phyloP scores from a whole-genome alignment of 2,888 invertebrate genomes.

The Nomada fucata region DNA sequence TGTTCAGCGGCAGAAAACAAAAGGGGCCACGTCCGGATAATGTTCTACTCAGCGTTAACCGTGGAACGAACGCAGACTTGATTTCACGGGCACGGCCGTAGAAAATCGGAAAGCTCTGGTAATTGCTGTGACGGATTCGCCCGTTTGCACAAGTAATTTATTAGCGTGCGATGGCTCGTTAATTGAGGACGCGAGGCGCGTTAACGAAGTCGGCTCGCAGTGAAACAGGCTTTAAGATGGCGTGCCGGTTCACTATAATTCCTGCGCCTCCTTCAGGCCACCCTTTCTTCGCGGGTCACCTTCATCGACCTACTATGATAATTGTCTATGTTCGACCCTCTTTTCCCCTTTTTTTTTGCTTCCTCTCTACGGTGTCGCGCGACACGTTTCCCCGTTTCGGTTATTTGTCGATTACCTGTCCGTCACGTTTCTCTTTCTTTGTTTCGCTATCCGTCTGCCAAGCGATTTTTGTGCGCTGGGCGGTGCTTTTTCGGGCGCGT shows the following conservation, averaged over 20 bases:
- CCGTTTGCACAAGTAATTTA: constrained; percentile 66
- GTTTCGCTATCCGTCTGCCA: neutral
- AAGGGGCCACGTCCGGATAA: too few relatives aligned
- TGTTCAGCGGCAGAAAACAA: too few relatives aligned
- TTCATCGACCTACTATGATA: constrained; percentile 77
- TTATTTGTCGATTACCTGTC: neutral
- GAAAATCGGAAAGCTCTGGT: constrained; percentile 16
- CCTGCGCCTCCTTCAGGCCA: constrained; percentile 42
- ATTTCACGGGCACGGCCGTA: constrained; percentile 9
- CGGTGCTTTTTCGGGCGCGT: too few relatives aligned
- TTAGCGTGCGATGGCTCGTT: constrained; percentile 68
- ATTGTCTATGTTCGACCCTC: constrained; percentile 61
- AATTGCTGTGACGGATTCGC: constrained; percentile 58
- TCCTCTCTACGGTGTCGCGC: neutral
- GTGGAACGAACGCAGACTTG: neutral
- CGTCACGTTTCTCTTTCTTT: neutral
- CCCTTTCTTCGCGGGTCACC: constrained; percentile 72
- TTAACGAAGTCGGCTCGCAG: constrained; percentile 64
- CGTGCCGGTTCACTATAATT: constrained; percentile 78
- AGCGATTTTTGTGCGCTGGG: neutral
- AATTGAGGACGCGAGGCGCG: constrained; percentile 61
- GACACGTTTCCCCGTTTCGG: neutral
- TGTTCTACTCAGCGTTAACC: constrained; percentile 5
- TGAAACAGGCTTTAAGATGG: constrained; percentile 72
- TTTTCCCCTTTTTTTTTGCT: constrained; percentile 24